Evolutionary conservation across 2,113 vertebrate genomes (phyloP).

Genomic region (Centropristis striata): DNA sequence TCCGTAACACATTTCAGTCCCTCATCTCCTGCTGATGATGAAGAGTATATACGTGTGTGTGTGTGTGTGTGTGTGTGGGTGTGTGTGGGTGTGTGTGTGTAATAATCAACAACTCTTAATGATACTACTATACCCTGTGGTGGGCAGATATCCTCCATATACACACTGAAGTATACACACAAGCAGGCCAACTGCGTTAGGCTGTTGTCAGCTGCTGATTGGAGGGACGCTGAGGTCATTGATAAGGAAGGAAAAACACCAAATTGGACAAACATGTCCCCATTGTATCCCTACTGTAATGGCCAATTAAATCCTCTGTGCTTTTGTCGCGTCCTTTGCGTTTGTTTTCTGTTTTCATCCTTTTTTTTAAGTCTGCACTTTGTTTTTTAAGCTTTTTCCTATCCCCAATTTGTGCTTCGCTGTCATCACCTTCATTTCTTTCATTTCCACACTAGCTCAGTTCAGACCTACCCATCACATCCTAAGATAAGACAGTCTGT

Average conservation of each 20-base stretch:
- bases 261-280: background rate
- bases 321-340: background rate
- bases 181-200: background rate
- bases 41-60: constrained; percentile 8
- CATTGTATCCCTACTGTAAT: constrained; percentile 23
- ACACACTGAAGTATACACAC: background rate
- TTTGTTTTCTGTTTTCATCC: background rate
- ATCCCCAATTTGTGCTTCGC: background rate
- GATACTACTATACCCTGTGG: background rate
- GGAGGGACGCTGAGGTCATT: constrained; percentile 13
- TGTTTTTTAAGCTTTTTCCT: background rate
- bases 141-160: constrained; percentile 22
- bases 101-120: constrained; percentile 9
- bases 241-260: constrained; percentile 16
- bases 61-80: too few relatives aligned
- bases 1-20: constrained; percentile 46
- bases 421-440: background rate
- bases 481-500: background rate
- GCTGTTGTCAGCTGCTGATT: constrained; percentile 16
- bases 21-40: constrained; percentile 38
- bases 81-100: background rate
- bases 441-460: background rate
- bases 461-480: too few relatives aligned
- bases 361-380: background rate
- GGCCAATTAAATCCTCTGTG: constrained; percentile 37